phyloP scores from a whole-genome alignment of 2,797 vertebrate species.

The Poecilia velifera region DNA sequence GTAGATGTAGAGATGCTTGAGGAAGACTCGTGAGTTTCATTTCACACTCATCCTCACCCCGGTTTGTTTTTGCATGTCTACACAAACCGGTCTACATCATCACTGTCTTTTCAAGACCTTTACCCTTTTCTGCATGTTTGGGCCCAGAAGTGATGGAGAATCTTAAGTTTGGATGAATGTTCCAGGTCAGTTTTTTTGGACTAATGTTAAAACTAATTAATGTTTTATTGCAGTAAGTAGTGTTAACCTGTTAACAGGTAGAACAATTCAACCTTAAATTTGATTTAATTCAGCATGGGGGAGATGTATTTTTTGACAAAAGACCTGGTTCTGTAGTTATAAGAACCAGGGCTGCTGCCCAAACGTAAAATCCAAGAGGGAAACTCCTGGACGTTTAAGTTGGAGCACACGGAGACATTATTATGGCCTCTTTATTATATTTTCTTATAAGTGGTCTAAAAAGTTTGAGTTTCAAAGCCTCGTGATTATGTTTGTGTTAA shows the following conservation, averaged over 20 bases:
- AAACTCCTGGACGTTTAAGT: neutral
- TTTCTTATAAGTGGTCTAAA: neutral
- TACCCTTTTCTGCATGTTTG: neutral
- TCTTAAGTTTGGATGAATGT: neutral
- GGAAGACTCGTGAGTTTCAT: constrained; percentile 83
- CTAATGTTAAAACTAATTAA: neutral
- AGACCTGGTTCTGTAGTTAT: neutral
- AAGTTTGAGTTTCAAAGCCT: neutral
- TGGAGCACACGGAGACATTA: neutral
- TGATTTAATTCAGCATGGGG: neutral
- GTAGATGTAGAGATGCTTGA: constrained; percentile 87
- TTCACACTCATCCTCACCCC: constrained; percentile 54
- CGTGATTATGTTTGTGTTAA: neutral
- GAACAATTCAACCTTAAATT: neutral
- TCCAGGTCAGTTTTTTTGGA: neutral
- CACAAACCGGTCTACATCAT: no score
- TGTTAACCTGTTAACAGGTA: neutral
- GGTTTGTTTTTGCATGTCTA: constrained; percentile 26
- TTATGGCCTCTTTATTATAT: neutral
- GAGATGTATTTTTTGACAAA: neutral
- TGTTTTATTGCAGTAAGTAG: neutral
- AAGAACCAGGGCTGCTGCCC: neutral
- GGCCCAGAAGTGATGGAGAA: neutral
- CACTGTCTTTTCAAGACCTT: constrained; percentile 7
- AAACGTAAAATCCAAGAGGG: neutral